Conservation (phyloP, 1,140 invertebrate genomes). For the Schlechtendalia chinensis region DNA sequence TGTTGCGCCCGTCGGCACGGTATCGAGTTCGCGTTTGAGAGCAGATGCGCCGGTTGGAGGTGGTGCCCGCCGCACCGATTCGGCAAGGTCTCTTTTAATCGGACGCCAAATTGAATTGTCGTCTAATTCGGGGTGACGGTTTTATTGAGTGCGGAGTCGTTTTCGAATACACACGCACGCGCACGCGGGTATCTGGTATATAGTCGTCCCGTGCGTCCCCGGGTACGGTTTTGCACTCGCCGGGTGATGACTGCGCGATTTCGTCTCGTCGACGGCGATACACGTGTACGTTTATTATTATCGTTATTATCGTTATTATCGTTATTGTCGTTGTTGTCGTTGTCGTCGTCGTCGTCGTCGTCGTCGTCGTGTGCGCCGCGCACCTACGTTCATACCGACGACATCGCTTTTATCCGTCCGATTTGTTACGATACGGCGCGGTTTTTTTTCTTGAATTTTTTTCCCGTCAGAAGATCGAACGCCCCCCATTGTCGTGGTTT, state of each 20-base stretch:
- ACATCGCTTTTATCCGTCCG: slow-evolving; percentile 32
- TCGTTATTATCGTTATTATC: too few relatives aligned
- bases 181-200: too few relatives aligned
- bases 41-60: slow-evolving; percentile 35
- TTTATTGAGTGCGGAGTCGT: slow-evolving; percentile 39
- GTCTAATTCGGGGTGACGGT: slow-evolving; percentile 47
- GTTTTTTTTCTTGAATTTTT: too few relatives aligned
- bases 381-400: not conserved
- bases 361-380: too few relatives aligned
- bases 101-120: slow-evolving; percentile 33
- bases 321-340: too few relatives aligned
- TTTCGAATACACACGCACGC: slow-evolving; percentile 7
- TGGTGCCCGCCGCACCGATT: too few relatives aligned
- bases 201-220: too few relatives aligned
- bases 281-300: too few relatives aligned
- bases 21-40: not conserved
- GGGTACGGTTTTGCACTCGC: too few relatives aligned
- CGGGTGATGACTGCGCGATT: not conserved
- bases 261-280: not conserved
- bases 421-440: slow-evolving; percentile 42
- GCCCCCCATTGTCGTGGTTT: not conserved
- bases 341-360: too few relatives aligned
- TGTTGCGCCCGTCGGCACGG: not conserved
- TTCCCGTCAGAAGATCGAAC: slow-evolving; percentile 28
- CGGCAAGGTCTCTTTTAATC: slow-evolving; percentile 48